Evolutionary conservation across 92 coral and sea anemone species (phyloP).

Genomic region (Porites evermanni): DNA sequence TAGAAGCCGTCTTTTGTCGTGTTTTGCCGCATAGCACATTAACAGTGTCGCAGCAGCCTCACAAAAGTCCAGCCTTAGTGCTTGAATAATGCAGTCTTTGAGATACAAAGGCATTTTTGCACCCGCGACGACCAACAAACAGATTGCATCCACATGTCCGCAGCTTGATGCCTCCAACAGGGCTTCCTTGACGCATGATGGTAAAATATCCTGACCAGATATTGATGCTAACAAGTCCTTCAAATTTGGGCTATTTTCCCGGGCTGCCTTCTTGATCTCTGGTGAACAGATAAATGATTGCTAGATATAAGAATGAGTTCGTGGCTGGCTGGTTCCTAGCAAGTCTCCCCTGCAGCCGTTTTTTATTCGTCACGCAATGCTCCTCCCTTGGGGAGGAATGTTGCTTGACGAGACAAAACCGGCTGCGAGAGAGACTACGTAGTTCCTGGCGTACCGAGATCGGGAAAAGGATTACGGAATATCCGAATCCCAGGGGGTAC

Average conservation of each 20-base stretch:
- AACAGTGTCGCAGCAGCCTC: constrained; percentile 82
- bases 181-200: constrained; percentile 86
- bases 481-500: too few species aligned
- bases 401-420: too few species aligned
- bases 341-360: too few species aligned
- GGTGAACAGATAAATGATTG: not conserved
- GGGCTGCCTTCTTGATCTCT: constrained; percentile 91
- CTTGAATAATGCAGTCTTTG: constrained; percentile 64
- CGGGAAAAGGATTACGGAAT: too few species aligned
- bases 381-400: too few species aligned
- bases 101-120: constrained; percentile 61
- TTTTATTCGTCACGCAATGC: too few species aligned
- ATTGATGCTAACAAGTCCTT: constrained; percentile 66
- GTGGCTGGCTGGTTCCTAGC: too few species aligned
- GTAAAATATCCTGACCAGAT: constrained; percentile 59
- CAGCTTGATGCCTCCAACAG: constrained; percentile 76
- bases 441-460: too few species aligned
- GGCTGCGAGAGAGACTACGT: too few species aligned
- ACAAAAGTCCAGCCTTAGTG: constrained; percentile 63
- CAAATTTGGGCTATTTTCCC: constrained; percentile 71
- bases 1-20: constrained; percentile 62
- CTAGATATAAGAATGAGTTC: too few species aligned
- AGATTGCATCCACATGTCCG: constrained; percentile 82
- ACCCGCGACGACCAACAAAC: constrained; percentile 80
- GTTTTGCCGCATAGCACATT: constrained; percentile 85